A percentile compares a stretch with the other conserved stretches of the same genome.
These are phyloP conservation scores for Acanthopagrus latus DNA, from an alignment of 2,797 vertebrate species.

Conservation along the genomic window DNA sequence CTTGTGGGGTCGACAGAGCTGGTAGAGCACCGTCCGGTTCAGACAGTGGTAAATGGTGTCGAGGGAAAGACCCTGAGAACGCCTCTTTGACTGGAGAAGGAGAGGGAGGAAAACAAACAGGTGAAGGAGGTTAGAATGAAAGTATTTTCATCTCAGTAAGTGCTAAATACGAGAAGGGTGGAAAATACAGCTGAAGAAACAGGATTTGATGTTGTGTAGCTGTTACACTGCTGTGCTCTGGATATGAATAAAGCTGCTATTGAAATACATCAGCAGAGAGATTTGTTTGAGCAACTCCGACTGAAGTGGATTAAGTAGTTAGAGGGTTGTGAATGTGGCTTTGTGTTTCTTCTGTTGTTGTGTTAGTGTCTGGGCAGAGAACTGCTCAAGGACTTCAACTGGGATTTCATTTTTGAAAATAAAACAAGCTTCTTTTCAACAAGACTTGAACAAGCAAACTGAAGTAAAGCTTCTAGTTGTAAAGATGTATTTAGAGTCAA, in stretches of 20 bases:
- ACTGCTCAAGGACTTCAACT: background rate
- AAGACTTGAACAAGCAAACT: background rate
- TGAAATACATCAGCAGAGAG: constrained; percentile 42
- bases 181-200: background rate
- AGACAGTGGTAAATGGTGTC: constrained; percentile 97
- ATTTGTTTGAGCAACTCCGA: constrained; percentile 41
- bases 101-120: background rate
- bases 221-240: background rate
- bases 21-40: constrained; percentile 97
- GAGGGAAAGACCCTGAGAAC: constrained; percentile 95
- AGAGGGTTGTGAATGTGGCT: constrained; percentile 31
- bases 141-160: background rate
- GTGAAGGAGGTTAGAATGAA: background rate
- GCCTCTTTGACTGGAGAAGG: constrained; percentile 91
- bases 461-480: background rate
- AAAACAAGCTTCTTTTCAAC: background rate
- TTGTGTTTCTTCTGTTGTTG: constrained; percentile 24
- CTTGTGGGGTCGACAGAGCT: constrained; percentile 97
- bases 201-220: background rate
- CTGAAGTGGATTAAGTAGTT: constrained; percentile 12
- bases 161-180: background rate
- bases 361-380: background rate
- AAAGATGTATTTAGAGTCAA: background rate
- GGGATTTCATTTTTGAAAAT: background rate
- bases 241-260: constrained; percentile 14